phyloP scores from a whole-genome alignment of 2,113 vertebrate genomes.

The Brevimyrus niger region DNA sequence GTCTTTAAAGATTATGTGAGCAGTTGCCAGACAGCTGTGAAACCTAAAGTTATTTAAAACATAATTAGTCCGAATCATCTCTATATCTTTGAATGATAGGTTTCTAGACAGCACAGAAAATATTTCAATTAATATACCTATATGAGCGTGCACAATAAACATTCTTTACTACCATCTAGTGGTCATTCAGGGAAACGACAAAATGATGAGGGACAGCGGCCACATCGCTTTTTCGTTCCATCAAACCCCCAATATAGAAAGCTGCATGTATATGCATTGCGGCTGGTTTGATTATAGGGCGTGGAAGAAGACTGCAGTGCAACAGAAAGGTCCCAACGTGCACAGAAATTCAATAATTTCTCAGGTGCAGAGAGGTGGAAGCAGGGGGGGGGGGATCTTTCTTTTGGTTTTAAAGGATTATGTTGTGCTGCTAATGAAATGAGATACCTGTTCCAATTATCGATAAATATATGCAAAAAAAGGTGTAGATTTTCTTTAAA shows the following conservation, averaged over 20 bases:
- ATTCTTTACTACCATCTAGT: constrained; percentile 13
- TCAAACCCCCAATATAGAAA: background rate
- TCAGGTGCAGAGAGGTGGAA: background rate
- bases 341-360: background rate
- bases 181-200: background rate
- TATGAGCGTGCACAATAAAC: background rate
- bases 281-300: background rate
- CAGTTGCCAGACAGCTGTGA: background rate
- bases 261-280: background rate
- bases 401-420: constrained; percentile 7
- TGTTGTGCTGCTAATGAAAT: background rate
- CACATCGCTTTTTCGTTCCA: background rate
- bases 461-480: background rate
- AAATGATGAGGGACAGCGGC: background rate
- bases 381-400: background rate
- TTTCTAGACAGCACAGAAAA: background rate
- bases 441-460: background rate
- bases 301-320: background rate
- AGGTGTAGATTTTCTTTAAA: constrained; percentile 2
- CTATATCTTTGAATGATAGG: background rate
- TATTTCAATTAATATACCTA: background rate
- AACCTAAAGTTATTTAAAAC: background rate
- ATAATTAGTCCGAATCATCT: background rate
- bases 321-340: background rate
- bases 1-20: background rate